Percentiles rank a stretch among this genome's conserved stretches.
phyloP scores from a whole-genome alignment of 2,888 invertebrate genomes.

The Chironomus tentans region DNA sequence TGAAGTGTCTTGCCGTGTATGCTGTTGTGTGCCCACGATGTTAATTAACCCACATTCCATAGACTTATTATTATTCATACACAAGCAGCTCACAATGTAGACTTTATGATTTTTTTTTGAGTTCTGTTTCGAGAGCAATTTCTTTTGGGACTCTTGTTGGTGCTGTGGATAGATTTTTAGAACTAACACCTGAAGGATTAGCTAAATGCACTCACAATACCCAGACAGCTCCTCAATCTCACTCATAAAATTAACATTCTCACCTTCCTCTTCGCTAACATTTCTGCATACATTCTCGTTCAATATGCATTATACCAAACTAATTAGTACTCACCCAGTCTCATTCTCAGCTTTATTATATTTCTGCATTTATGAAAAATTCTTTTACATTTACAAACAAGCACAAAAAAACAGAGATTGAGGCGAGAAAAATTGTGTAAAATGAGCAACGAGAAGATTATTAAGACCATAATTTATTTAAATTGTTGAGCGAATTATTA shows the following conservation, averaged over 20 bases:
- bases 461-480: conserved; percentile 28
- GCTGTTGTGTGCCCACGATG: not conserved
- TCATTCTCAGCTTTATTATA: not conserved
- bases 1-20: not conserved
- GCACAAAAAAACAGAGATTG: not conserved
- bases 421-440: not conserved
- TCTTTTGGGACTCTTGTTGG: too few relatives aligned
- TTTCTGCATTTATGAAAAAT: not conserved
- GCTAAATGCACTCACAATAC: too few relatives aligned
- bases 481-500: conserved; percentile 13
- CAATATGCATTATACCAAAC: not conserved
- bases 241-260: too few relatives aligned
- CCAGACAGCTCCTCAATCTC: too few relatives aligned
- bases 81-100: too few relatives aligned
- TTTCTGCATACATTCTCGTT: too few relatives aligned
- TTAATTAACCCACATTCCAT: not conserved
- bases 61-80: not conserved
- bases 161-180: too few relatives aligned
- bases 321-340: not conserved
- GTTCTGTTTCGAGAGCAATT: too few relatives aligned
- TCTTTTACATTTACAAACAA: not conserved
- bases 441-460: conserved; percentile 18
- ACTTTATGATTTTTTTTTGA: too few relatives aligned
- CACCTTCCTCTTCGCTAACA: too few relatives aligned
- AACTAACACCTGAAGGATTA: too few relatives aligned